These are phyloP conservation scores for Ormyrus rosae DNA, from an alignment of 2,888 invertebrate species.

Conservation along the genomic window DNA sequence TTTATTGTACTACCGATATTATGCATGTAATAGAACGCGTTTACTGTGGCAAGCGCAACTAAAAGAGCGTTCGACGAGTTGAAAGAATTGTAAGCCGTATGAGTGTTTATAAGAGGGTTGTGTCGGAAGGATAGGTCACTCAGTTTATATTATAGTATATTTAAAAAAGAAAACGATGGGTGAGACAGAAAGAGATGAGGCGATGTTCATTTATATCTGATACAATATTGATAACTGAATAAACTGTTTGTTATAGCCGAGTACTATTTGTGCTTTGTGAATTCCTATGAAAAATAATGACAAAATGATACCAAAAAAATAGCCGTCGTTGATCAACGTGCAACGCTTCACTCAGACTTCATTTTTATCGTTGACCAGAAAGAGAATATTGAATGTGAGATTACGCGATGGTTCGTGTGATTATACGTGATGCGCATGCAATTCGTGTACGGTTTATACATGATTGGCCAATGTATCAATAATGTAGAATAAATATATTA, in stretches of 20 bases:
- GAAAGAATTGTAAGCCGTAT: too few relatives aligned
- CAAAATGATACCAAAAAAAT: neutral
- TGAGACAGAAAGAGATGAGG: slow-evolving; percentile 29
- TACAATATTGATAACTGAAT: slow-evolving; percentile 70
- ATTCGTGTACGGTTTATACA: slow-evolving; percentile 11
- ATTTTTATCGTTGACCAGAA: neutral
- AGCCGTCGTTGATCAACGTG: slow-evolving; percentile 52
- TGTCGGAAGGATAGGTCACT: slow-evolving; percentile 32
- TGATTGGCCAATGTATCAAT: slow-evolving; percentile 18
- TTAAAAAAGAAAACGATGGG: slow-evolving; percentile 37
- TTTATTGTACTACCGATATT: too few relatives aligned
- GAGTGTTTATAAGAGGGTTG: slow-evolving; percentile 11
- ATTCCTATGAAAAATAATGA: slow-evolving; percentile 58
- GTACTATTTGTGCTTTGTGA: slow-evolving; percentile 68
- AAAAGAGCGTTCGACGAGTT: too few relatives aligned
- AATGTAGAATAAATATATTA: slow-evolving; percentile 16
- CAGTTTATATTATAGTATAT: slow-evolving; percentile 48
- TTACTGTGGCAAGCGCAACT: neutral
- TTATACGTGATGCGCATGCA: neutral
- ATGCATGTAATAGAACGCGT: too few relatives aligned
- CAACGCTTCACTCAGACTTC: slow-evolving; percentile 16
- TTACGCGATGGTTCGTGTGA: neutral
- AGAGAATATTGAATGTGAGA: neutral
- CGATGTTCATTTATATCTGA: slow-evolving; percentile 72
- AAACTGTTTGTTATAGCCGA: slow-evolving; percentile 73